phyloP scores from a whole-genome alignment of 2,888 invertebrate species.

The Periphyllus acericola region DNA sequence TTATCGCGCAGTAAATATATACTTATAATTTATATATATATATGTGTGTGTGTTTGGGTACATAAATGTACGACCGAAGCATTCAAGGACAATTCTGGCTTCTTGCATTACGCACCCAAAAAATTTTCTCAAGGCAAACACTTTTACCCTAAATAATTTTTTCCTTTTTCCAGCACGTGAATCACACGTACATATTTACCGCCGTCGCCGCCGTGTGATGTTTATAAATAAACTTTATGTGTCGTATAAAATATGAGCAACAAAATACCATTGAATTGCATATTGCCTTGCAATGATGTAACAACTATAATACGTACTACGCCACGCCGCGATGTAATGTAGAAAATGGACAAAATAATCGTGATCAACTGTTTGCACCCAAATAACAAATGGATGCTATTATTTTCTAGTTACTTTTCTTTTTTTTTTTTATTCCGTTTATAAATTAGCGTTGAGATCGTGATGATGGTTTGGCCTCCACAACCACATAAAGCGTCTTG shows the following conservation, averaged over 20 bases:
- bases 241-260: conserved; percentile 21
- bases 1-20: not conserved
- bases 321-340: not conserved
- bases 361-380: conserved; percentile 38
- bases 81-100: conserved; percentile 29
- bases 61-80: not conserved
- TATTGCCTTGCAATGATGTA: conserved; percentile 26
- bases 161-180: not conserved
- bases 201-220: not conserved
- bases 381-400: conserved; percentile 47
- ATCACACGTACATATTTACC: not conserved
- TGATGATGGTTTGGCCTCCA: conserved; percentile 35
- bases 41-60: too few relatives aligned
- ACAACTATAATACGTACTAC: not conserved
- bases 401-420: conserved; percentile 30
- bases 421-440: conserved; percentile 8
- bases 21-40: not conserved
- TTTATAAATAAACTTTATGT: conserved; percentile 24
- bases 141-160: conserved; percentile 49
- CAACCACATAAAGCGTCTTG: not conserved
- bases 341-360: conserved; percentile 37
- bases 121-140: conserved; percentile 45
- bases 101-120: conserved; percentile 50
- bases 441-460: conserved; percentile 39
- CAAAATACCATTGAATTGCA: conserved; percentile 34